Conservation (phyloP, 2,888 invertebrate genomes). For the Drosophila phalerata region DNA sequence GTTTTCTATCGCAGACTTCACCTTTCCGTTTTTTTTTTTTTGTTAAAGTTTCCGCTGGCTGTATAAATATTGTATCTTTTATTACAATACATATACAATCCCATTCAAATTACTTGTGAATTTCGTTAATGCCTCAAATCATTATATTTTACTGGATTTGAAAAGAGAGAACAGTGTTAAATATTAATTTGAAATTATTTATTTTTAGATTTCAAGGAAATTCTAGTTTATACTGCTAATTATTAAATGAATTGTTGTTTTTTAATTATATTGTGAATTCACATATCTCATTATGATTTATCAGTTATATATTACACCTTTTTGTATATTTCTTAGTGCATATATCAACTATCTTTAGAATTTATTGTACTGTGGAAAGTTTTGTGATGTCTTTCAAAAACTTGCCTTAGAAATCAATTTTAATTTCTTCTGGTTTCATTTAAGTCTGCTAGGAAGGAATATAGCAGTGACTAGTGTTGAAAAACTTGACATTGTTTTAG, state of each 20-base stretch:
- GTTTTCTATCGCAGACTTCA: background rate
- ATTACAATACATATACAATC: background rate
- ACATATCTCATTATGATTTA: too few species aligned
- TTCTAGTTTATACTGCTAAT: background rate
- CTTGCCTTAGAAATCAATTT: background rate
- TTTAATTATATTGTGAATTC: background rate
- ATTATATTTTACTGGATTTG: background rate
- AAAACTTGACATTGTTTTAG: background rate
- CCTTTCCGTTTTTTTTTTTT: background rate
- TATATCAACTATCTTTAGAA: background rate
- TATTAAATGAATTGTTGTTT: background rate
- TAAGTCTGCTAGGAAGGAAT: background rate
- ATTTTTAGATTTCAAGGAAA: background rate
- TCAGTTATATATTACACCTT: too few species aligned
- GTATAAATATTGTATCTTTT: background rate
- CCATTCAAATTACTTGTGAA: background rate
- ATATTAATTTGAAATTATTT: background rate
- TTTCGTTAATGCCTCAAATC: background rate
- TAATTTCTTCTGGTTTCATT: background rate
- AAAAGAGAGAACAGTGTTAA: background rate
- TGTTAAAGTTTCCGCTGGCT: background rate
- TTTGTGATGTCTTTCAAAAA: too few species aligned
- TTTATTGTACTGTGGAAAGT: too few species aligned
- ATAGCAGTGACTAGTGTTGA: too few species aligned
- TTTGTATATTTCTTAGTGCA: background rate